Evolutionary conservation across 2,113 vertebrate species (phyloP).

Genomic region (Litocranius walleri): DNA sequence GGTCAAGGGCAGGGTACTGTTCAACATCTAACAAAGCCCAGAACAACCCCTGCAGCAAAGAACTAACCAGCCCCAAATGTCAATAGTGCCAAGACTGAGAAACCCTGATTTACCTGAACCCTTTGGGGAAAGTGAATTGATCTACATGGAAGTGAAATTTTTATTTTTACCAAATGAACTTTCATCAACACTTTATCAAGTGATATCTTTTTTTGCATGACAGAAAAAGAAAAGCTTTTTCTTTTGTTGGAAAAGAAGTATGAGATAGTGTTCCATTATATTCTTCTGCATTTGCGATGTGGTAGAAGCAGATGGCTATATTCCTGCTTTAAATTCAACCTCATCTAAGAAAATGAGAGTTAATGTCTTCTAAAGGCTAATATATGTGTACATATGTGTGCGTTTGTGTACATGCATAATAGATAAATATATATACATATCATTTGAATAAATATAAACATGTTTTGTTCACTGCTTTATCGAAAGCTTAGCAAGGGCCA

Average conservation of each 20-base stretch:
- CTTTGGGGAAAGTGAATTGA: background rate
- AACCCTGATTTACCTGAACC: background rate
- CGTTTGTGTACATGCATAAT: background rate
- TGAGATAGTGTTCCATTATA: background rate
- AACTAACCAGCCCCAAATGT: background rate
- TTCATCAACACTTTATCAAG: background rate
- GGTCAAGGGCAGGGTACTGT: background rate
- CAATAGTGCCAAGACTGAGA: background rate
- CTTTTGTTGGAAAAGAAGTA: background rate
- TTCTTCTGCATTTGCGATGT: background rate
- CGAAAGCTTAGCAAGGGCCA: background rate
- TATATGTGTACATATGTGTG: background rate
- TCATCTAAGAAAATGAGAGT: background rate
- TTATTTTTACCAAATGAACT: background rate
- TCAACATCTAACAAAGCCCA: background rate
- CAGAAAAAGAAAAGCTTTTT: background rate
- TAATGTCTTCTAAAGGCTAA: background rate
- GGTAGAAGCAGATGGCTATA: background rate
- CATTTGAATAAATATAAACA: background rate
- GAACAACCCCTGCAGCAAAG: background rate
- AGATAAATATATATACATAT: background rate
- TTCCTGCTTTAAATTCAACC: background rate
- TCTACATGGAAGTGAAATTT: background rate
- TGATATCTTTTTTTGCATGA: background rate
- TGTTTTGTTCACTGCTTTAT: background rate